Conservation (phyloP, 2,113 vertebrate species). For the Perca flavescens region DNA sequence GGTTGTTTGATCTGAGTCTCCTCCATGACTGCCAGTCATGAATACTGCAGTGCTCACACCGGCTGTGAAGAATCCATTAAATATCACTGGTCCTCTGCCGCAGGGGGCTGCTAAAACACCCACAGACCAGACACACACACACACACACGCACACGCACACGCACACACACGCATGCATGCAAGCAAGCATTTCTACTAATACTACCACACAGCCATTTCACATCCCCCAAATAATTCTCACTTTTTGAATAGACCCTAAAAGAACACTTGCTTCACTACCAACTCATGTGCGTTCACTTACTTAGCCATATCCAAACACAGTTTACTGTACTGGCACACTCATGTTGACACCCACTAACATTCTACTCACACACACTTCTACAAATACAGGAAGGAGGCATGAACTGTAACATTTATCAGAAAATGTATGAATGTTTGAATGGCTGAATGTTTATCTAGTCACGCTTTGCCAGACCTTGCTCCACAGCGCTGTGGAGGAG, state of each 20-base stretch:
- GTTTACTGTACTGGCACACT: neutral
- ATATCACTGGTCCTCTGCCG: conserved; percentile 60
- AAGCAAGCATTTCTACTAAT: neutral
- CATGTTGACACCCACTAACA: neutral
- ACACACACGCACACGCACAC: conserved; percentile 8
- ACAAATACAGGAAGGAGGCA: neutral
- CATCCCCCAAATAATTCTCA: conserved; percentile 6
- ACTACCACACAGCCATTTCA: conserved; percentile 20
- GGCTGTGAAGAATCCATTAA: conserved; percentile 71
- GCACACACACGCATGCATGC: neutral
- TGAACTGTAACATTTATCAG: too few relatives aligned
- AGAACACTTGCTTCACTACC: neutral
- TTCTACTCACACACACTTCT: neutral
- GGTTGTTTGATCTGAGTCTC: conserved; percentile 73
- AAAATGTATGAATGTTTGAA: too few relatives aligned
- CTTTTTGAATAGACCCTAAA: conserved; percentile 12
- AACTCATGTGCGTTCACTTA: neutral
- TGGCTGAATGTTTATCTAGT: too few relatives aligned
- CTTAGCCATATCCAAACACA: neutral
- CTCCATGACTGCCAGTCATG: conserved; percentile 59
- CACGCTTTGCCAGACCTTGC: too few relatives aligned
- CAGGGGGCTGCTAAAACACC: conserved; percentile 48
- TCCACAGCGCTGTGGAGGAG: too few relatives aligned
- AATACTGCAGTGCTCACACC: conserved; percentile 63
- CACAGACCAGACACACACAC: conserved; percentile 34